Evolutionary conservation across 1,140 invertebrate genomes (phyloP), one percentile per base, ranked within the genome.

Genomic region (Conopomorpha cramerella): DNA sequence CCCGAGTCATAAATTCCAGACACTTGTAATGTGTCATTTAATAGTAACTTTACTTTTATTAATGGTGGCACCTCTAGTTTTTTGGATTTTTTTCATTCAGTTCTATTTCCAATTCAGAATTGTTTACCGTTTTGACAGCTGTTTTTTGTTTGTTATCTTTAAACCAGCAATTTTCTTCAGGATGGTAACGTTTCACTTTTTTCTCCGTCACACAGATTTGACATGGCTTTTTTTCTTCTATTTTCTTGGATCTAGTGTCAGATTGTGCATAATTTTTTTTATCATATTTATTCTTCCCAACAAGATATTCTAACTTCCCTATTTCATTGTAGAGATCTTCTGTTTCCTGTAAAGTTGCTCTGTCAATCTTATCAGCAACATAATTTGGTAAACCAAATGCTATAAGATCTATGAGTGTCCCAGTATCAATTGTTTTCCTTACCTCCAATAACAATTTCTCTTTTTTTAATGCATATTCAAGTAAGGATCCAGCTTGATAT

Each of bases 371-470:
- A 26, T 54, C 45, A 27, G 18, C 16, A 1, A 49, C 11, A 31
- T 38, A 49, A 38, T 50, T 44, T 14, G 51, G 47, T 23, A 52
- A 32, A 2, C 49, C 46, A 8, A 15, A n/a, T 12, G 43, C 46
- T 29, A 57, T 54, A 26, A 53, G 32, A 18, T 47, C 42, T 33
- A 56, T 56, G 7, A 53, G 17, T 10, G 45, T 56, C 0, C 32
- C 38, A 23, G 36, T 45, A 40, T 49, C 46, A 28, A 49, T 51
- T 3, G 16, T 8, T 23, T 49, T 46, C 8, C 36, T 48, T 0
- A 45, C 28, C 35, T 55, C 46, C 13, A 49, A 19, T 43, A 52
- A 51, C n/a, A 46, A 38, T 49, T 51, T 63, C 55, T 46, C 55
- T 53, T n/a, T n/a, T n/a, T n/a, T n/a, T n/a, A n/a, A n/a, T n/a